Conservation (phyloP, 92 coral and sea anemone genomes). For the Isaurus tuberculatus region DNA sequence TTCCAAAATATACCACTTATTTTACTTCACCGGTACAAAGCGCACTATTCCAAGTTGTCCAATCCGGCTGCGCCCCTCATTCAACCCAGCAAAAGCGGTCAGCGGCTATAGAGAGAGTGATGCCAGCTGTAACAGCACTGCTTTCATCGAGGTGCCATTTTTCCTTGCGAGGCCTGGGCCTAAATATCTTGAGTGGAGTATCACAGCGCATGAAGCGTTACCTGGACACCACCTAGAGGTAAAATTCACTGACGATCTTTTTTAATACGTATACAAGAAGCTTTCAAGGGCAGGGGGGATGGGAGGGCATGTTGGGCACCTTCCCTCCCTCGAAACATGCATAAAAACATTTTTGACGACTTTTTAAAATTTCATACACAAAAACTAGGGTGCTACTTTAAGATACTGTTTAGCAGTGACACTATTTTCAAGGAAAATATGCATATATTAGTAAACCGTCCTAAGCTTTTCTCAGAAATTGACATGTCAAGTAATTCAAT, state of each 20-base stretch:
- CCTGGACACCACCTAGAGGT: constrained; percentile 98
- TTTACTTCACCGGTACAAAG: constrained; percentile 82
- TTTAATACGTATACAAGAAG: too few relatives aligned
- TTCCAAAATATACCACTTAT: constrained; percentile 76
- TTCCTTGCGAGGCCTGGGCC: constrained; percentile 91
- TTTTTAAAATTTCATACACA: too few relatives aligned
- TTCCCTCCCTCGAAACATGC: too few relatives aligned
- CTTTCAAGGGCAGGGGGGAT: too few relatives aligned
- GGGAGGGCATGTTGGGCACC: too few relatives aligned
- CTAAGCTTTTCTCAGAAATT: too few relatives aligned
- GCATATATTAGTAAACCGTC: too few relatives aligned
- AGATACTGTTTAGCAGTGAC: too few relatives aligned
- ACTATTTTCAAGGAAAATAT: too few relatives aligned
- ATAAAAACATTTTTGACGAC: too few relatives aligned
- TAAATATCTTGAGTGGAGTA: constrained; percentile 83
- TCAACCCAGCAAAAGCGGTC: constrained; percentile 85
- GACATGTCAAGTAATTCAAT: too few relatives aligned
- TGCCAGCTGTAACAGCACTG: constrained; percentile 55
- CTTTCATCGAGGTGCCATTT: constrained; percentile 76
- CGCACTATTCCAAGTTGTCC: constrained; percentile 89
- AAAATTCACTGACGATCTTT: background rate
- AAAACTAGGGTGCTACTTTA: too few relatives aligned
- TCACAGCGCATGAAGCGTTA: constrained; percentile 91
- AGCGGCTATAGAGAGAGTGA: constrained; percentile 68
- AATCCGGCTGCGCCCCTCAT: constrained; percentile 70